phyloP scores from a whole-genome alignment of 2,113 vertebrate genomes.

The Okapia johnstoni region DNA sequence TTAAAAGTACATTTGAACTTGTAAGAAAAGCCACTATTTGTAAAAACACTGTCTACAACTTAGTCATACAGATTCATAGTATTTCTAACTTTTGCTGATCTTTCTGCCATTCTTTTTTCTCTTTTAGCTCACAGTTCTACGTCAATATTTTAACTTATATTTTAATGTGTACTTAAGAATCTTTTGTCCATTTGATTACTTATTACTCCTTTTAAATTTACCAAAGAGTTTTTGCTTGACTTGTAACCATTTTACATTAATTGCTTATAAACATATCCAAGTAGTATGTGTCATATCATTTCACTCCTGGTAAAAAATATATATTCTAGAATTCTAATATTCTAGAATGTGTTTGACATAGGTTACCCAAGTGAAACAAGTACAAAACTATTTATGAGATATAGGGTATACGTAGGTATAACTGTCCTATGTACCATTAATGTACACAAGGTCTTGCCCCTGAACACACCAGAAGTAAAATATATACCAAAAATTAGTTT shows the following conservation, averaged over 20 bases:
- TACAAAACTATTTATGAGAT: not conserved
- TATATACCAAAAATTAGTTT: not conserved
- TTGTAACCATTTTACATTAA: slow-evolving; percentile 14
- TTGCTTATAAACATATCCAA: not conserved
- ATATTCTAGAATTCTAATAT: not conserved
- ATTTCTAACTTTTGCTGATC: slow-evolving; percentile 31
- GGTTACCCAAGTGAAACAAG: slow-evolving; percentile 5
- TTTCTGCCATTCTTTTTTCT: slow-evolving; percentile 33
- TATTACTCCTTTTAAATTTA: slow-evolving; percentile 25
- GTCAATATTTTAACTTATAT: slow-evolving; percentile 9
- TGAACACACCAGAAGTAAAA: slow-evolving; percentile 22
- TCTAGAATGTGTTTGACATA: slow-evolving; percentile 11
- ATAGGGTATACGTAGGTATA: slow-evolving; percentile 16
- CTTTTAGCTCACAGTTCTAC: not conserved
- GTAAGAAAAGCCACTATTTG: slow-evolving; percentile 16
- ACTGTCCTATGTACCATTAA: not conserved
- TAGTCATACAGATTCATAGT: not conserved
- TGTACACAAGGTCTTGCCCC: not conserved
- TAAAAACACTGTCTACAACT: slow-evolving; percentile 18
- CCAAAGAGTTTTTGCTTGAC: not conserved
- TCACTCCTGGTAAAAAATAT: not conserved
- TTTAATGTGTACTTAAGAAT: slow-evolving; percentile 9
- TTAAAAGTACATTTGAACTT: slow-evolving; percentile 15
- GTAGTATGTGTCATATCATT: not conserved
- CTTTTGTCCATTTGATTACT: not conserved